Conservation (phyloP, 2,113 vertebrate species). For the Henicopernis longicauda region DNA sequence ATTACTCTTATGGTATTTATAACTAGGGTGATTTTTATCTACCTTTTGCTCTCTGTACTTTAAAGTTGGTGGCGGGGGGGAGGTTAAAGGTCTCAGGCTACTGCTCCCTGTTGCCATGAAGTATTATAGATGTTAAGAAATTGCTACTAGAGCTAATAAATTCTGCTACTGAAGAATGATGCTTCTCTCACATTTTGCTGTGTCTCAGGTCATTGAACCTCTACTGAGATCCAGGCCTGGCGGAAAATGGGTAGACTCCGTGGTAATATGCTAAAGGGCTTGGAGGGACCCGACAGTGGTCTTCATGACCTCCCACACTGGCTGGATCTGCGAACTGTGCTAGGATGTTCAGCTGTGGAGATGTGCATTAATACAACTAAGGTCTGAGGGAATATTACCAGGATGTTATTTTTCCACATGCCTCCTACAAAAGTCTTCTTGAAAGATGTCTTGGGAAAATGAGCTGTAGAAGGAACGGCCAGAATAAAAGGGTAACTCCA, state of each 20-base stretch:
- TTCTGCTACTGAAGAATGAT: background rate
- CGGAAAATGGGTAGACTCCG: background rate
- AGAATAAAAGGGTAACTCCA: background rate
- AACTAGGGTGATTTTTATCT: background rate
- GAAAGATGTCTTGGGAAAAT: background rate
- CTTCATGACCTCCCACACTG: background rate
- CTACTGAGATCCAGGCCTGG: background rate
- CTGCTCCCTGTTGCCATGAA: background rate
- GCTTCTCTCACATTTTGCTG: background rate
- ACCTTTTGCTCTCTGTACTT: background rate
- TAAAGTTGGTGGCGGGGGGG: background rate
- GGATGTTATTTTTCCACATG: background rate
- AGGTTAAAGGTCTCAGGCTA: background rate
- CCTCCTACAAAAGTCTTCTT: background rate
- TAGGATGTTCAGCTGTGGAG: background rate
- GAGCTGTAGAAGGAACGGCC: background rate
- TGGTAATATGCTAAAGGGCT: background rate
- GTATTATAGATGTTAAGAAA: background rate
- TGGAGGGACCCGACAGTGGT: background rate
- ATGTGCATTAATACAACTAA: background rate
- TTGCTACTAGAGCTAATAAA: background rate
- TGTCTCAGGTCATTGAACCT: background rate
- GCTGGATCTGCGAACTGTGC: background rate
- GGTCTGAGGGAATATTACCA: background rate
- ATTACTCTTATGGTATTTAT: background rate